Evolutionary conservation across 2,797 vertebrate genomes (phyloP).

Genomic region (Hypotaenidia okinawae): DNA sequence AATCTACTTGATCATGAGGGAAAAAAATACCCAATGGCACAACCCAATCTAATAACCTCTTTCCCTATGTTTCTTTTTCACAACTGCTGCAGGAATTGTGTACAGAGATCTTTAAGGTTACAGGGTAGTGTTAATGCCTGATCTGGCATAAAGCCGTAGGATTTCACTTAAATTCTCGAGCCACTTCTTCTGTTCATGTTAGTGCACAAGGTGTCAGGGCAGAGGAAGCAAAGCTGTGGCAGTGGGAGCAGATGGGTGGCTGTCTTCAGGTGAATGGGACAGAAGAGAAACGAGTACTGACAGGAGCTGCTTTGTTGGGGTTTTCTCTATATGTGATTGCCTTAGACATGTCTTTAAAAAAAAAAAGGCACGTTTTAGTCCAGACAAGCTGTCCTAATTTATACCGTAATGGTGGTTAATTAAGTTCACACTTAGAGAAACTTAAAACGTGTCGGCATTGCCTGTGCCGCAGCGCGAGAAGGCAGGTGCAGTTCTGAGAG

Average conservation of each 20-base stretch:
- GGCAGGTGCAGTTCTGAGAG: background rate
- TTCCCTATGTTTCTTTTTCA: background rate
- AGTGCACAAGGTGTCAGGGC: background rate
- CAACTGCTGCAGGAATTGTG: background rate
- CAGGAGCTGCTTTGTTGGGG: fast-evolving
- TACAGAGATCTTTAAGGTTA: background rate
- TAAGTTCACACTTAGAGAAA: background rate
- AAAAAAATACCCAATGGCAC: background rate
- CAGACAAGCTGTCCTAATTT: background rate
- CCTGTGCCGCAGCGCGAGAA: background rate
- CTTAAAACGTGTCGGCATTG: background rate
- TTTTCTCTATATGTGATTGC: background rate
- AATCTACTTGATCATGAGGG: background rate
- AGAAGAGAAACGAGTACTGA: background rate
- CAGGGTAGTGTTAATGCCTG: background rate
- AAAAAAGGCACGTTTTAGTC: background rate
- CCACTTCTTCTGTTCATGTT: background rate
- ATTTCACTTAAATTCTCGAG: background rate
- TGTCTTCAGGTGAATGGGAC: background rate
- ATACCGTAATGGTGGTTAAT: background rate
- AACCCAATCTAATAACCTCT: background rate
- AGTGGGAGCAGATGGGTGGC: background rate
- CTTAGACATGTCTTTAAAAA: background rate
- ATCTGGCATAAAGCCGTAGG: background rate
- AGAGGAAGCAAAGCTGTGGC: background rate